Conservation (phyloP, 1,140 invertebrate species). For the Hetaerina americana region DNA sequence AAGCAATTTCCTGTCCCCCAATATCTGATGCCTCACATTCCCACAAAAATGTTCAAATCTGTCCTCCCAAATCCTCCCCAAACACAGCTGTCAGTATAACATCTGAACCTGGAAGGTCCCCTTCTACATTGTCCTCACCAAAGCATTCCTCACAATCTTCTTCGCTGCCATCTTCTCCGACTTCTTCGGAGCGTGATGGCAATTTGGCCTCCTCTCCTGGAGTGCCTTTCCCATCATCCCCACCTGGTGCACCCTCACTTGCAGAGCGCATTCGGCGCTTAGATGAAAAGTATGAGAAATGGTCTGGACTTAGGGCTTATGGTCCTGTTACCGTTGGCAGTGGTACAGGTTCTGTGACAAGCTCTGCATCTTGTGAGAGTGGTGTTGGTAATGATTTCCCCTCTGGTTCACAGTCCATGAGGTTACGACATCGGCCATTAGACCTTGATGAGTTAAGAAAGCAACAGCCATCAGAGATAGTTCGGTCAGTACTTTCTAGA, state of each 20-base stretch:
- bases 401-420: conserved; percentile 33
- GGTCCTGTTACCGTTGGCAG: background rate
- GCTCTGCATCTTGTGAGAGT: background rate
- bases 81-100: background rate
- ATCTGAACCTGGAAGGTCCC: background rate
- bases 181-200: background rate
- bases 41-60: background rate
- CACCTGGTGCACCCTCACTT: conserved; percentile 33
- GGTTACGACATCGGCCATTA: conserved; percentile 50
- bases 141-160: conserved; percentile 5
- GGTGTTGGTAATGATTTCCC: background rate
- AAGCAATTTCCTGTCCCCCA: background rate
- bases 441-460: conserved; percentile 45
- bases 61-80: background rate
- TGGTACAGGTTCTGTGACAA: background rate
- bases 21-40: background rate
- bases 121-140: background rate
- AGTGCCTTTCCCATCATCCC: conserved; percentile 22
- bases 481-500: conserved; percentile 80
- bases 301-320: conserved; percentile 52
- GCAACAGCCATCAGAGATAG: conserved; percentile 84
- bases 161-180: conserved; percentile 15
- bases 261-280: conserved; percentile 79
- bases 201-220: conserved; percentile 14
- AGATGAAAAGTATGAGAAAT: conserved; percentile 86